phyloP scores from a whole-genome alignment of 2,113 vertebrate species.

The Microtus pennsylvanicus region DNA sequence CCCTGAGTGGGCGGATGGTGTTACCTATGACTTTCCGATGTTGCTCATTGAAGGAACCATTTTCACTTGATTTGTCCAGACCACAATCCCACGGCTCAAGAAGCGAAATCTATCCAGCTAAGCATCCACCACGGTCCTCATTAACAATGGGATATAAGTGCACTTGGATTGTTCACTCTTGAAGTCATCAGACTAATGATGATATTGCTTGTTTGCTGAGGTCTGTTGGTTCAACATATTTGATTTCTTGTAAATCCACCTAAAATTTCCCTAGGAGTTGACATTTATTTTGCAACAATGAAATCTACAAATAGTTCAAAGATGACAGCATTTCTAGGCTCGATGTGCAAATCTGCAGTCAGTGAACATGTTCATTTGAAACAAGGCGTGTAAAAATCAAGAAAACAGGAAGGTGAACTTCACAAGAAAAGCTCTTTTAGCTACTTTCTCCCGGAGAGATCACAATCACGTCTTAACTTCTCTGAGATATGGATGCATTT shows the following conservation, averaged over 20 bases:
- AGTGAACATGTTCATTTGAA: not conserved
- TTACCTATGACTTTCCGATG: not conserved
- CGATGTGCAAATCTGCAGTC: not conserved
- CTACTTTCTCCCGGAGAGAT: not conserved
- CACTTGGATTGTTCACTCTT: slow-evolving; percentile 47
- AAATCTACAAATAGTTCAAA: not conserved
- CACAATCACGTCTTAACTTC: not conserved
- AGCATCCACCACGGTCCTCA: slow-evolving; percentile 28
- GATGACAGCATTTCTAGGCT: not conserved
- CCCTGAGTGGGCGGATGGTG: not conserved
- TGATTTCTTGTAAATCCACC: not conserved
- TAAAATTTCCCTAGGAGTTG: slow-evolving; percentile 3
- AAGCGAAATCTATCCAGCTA: slow-evolving; percentile 67
- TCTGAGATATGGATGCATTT: not conserved
- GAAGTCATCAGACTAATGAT: not conserved
- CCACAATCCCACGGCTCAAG: slow-evolving; percentile 35
- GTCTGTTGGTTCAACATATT: slow-evolving; percentile 28
- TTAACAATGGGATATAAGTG: slow-evolving; percentile 59
- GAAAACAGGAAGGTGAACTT: not conserved
- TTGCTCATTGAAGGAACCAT: not conserved
- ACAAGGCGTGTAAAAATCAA: not conserved
- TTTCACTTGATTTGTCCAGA: slow-evolving; percentile 65
- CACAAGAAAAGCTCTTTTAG: not conserved
- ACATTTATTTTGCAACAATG: not conserved
- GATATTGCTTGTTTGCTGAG: slow-evolving; percentile 30